Evolutionary conservation across 2,888 invertebrate species (phyloP), one percentile per base, ranked within the genome.

Genomic region (Oeneis ivallda): DNA sequence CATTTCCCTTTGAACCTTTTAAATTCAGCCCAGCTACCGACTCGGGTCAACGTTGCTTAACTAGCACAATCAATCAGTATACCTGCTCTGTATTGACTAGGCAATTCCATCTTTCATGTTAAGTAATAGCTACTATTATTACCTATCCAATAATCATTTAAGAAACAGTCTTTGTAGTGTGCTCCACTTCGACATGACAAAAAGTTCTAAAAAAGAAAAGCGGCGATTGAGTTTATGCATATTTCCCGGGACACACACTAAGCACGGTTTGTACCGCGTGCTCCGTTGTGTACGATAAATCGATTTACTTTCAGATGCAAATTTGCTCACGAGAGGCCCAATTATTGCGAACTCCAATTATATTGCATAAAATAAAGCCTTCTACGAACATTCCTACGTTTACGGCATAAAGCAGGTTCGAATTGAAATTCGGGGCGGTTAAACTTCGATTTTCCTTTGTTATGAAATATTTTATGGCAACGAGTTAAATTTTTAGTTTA

Each of bases 281-380:
- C n/a, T n/a, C 41, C 45, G 62, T 62, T 61, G 65, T 62, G 39
- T 45, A 53, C 53, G 53, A 41, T 34, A 66, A 68, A 70, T 74
- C 73, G 75, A 75, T 75, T 75, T 74, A 74, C 74, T 78, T 76
- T 77, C 72, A 72, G 63, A 79, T 77, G 76, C 75, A 79, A 80
- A 80, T 78, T 67, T 68, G 64, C 69, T 70, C 63, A 69, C 70
- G 69, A 74, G 64, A 65, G 66, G 68, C 63, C 63, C 67, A 71
- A 71, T 74, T 74, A 74, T 74, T 69, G 67, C 11, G 60, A 69
- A 69, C 59, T 67, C 59, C 65, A 65, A 67, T 69, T 62, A 67
- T 52, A 67, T 54, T 60, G 52, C 54, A 65, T 43, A 65, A 60
- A 67, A 62, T 65, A 67, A 54, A 50, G 59, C 41, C 58, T 17